Conservation (phyloP, 1,140 invertebrate genomes). For the Heliconius melpomene region DNA sequence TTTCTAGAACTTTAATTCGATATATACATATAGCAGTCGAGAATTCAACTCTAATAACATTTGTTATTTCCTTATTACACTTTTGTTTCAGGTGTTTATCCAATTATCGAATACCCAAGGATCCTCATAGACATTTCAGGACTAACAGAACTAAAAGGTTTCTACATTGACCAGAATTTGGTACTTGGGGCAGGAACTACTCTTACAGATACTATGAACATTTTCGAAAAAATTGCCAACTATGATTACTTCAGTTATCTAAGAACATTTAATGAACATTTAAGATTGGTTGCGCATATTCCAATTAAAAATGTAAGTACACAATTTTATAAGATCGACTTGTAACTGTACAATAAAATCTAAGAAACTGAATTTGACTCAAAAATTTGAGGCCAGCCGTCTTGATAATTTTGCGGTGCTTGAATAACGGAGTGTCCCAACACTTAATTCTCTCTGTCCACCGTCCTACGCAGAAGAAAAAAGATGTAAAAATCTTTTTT, state of each 20-base stretch:
- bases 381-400: too few species aligned
- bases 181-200: slow-evolving; percentile 84
- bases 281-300: slow-evolving; percentile 85
- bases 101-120: slow-evolving; percentile 59
- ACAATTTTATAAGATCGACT: background rate
- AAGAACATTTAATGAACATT: slow-evolving; percentile 82
- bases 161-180: slow-evolving; percentile 83
- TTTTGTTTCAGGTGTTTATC: slow-evolving; percentile 54
- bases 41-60: too few species aligned
- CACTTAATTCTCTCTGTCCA: too few species aligned
- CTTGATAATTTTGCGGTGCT: too few species aligned
- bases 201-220: slow-evolving; percentile 83
- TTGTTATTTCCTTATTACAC: too few species aligned
- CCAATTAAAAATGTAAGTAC: slow-evolving; percentile 85
- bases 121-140: slow-evolving; percentile 86
- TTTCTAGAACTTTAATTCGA: too few species aligned
- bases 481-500: too few species aligned
- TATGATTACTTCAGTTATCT: slow-evolving; percentile 82
- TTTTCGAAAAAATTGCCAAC: slow-evolving; percentile 71
- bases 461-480: too few species aligned
- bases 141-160: slow-evolving; percentile 82
- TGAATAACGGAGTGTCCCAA: too few species aligned
- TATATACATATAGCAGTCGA: too few species aligned
- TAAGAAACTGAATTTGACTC: too few species aligned
- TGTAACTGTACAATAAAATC: too few species aligned